Percentiles rank a stretch among this genome's conserved stretches.
phyloP scores from a whole-genome alignment of 2,113 vertebrate genomes.

The Nettapus auritus region DNA sequence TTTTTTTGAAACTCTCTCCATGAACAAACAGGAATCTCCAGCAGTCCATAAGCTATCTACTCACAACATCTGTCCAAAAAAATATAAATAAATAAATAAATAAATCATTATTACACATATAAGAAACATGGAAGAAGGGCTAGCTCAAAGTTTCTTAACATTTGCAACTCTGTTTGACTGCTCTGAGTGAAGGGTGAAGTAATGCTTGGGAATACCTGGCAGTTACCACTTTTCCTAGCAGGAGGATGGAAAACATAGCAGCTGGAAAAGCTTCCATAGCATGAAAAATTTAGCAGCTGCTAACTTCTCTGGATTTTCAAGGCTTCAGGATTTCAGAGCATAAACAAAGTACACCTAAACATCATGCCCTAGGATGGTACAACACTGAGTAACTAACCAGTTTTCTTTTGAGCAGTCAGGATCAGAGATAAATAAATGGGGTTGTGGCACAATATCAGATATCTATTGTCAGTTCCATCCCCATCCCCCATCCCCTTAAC shows the following conservation, averaged over 20 bases:
- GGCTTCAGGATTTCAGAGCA: background rate
- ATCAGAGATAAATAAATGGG: background rate
- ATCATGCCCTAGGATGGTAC: fast-evolving
- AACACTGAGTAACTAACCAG: fast-evolving
- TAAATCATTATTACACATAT: background rate
- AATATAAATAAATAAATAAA: too few species aligned
- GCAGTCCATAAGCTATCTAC: background rate
- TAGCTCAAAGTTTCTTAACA: background rate
- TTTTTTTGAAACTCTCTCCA: background rate
- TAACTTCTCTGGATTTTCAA: background rate
- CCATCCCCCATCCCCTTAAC: background rate
- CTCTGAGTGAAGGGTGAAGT: background rate
- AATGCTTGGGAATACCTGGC: background rate
- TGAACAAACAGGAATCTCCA: background rate
- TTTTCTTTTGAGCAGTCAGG: background rate
- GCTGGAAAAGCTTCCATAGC: too few species aligned
- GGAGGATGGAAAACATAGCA: background rate
- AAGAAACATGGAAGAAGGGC: background rate
- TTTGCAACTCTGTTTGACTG: background rate
- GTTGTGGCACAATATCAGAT: background rate
- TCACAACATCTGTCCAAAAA: background rate
- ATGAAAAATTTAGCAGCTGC: background rate
- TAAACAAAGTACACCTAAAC: background rate
- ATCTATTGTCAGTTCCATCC: background rate
- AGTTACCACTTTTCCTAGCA: background rate